Evolutionary conservation across 2,113 vertebrate species (phyloP).

Genomic region (Rhombomys opimus): DNA sequence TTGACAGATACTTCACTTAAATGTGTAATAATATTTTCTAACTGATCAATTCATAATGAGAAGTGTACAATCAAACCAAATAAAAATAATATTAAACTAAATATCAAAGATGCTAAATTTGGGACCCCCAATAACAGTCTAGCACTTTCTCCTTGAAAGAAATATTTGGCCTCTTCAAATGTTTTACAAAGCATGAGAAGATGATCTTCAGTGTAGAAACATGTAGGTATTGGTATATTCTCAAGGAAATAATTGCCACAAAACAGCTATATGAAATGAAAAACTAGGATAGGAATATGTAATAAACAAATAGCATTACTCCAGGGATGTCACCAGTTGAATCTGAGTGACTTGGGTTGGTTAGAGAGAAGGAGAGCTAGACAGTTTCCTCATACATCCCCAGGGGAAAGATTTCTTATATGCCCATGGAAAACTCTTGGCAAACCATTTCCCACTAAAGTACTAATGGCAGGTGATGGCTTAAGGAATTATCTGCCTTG

Average conservation of each 20-base stretch:
- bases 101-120: not conserved
- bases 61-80: not conserved
- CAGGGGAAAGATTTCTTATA: not conserved
- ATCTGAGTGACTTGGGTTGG: not conserved
- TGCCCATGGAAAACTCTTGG: constrained; percentile 13
- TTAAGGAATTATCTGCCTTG: not conserved
- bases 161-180: not conserved
- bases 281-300: not conserved
- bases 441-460: constrained; percentile 25
- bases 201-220: not conserved
- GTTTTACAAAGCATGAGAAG: not conserved
- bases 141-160: not conserved
- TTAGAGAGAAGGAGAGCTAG: not conserved
- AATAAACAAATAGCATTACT: not conserved
- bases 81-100: not conserved
- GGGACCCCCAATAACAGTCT: not conserved
- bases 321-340: not conserved
- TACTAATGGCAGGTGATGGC: not conserved
- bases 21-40: not conserved
- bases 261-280: not conserved
- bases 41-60: constrained; percentile 33
- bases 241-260: not conserved
- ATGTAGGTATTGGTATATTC: not conserved
- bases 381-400: not conserved
- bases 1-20: constrained; percentile 41